Conservation (phyloP, 2,888 invertebrate genomes). For the Toxonevra muliebris region DNA sequence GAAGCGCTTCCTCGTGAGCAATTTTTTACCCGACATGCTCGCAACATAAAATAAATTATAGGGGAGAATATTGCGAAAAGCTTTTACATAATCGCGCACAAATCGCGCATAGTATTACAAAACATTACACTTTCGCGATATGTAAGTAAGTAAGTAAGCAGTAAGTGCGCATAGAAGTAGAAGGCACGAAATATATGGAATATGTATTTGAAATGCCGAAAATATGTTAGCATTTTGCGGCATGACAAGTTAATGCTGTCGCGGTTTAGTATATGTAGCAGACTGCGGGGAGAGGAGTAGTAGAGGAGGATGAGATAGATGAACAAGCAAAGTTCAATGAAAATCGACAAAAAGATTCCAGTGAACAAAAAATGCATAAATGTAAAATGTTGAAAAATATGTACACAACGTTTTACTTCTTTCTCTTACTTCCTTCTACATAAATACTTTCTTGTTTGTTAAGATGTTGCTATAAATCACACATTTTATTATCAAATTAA, state of each 20-base stretch:
- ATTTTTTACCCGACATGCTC: too few relatives aligned
- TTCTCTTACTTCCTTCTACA: too few relatives aligned
- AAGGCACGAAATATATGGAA: too few relatives aligned
- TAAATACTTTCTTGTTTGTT: too few relatives aligned
- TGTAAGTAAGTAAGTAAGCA: background rate
- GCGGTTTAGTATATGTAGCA: slow-evolving; percentile 22
- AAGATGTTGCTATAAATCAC: slow-evolving; percentile 21
- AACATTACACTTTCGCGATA: slow-evolving; percentile 50
- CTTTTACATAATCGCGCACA: slow-evolving; percentile 61
- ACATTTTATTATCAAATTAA: slow-evolving; percentile 31
- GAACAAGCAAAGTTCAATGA: slow-evolving; percentile 11
- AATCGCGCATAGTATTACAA: slow-evolving; percentile 59
- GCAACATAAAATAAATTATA: slow-evolving; percentile 57
- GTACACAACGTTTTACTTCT: slow-evolving; percentile 34
- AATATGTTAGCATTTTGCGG: slow-evolving; percentile 57
- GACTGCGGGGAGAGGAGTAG: too few relatives aligned
- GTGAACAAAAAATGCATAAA: slow-evolving; percentile 26
- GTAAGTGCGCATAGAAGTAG: background rate
- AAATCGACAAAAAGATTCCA: slow-evolving; percentile 14
- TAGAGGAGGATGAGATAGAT: slow-evolving; percentile 33
- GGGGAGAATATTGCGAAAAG: slow-evolving; percentile 61
- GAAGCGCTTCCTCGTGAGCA: slow-evolving; percentile 25
- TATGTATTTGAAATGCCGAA: slow-evolving; percentile 51
- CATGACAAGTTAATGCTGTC: slow-evolving; percentile 59
- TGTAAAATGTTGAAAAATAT: slow-evolving; percentile 35